phyloP scores from a whole-genome alignment of 2,888 invertebrate genomes.

The Phalera bucephala region DNA sequence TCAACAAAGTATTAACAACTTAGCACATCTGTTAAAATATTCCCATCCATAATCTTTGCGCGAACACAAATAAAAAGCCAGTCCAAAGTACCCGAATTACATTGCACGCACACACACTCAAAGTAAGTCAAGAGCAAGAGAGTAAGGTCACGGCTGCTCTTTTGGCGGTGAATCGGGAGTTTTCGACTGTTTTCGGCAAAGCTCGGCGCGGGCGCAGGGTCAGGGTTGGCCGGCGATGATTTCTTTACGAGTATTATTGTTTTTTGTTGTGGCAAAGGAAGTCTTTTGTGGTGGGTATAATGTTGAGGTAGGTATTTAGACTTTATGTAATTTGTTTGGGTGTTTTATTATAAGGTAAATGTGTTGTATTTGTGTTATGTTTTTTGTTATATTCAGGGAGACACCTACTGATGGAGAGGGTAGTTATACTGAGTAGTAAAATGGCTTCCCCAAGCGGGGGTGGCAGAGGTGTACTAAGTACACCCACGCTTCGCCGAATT shows the following conservation, averaged over 20 bases:
- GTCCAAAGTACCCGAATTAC: constrained; percentile 68
- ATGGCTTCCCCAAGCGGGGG: too few relatives aligned
- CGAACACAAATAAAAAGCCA: constrained; percentile 44
- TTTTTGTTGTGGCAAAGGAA: constrained; percentile 14
- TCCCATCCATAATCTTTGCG: constrained; percentile 42
- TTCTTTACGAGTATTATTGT: constrained; percentile 36
- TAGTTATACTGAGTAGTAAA: too few relatives aligned
- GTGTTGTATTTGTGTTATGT: too few relatives aligned
- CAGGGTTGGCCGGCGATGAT: constrained; percentile 52
- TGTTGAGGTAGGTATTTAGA: constrained; percentile 24
- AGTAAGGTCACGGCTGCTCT: constrained; percentile 74
- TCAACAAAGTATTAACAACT: too few relatives aligned
- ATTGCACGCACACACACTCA: constrained; percentile 41
- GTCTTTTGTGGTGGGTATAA: constrained; percentile 24
- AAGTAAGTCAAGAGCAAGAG: constrained; percentile 58
- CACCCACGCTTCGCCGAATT: too few relatives aligned
- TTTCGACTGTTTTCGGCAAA: constrained; percentile 60
- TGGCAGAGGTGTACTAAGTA: too few relatives aligned
- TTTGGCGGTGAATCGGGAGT: constrained; percentile 50
- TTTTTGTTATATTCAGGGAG: too few relatives aligned
- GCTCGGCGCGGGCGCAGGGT: constrained; percentile 51
- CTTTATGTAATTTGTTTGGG: constrained; percentile 17
- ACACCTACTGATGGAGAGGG: too few relatives aligned
- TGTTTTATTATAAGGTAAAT: constrained; percentile 3
- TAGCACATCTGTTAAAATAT: neutral